Evolutionary conservation across 2,888 invertebrate species (phyloP), one percentile per base, ranked within the genome.

Genomic region (Cephus pulcher): DNA sequence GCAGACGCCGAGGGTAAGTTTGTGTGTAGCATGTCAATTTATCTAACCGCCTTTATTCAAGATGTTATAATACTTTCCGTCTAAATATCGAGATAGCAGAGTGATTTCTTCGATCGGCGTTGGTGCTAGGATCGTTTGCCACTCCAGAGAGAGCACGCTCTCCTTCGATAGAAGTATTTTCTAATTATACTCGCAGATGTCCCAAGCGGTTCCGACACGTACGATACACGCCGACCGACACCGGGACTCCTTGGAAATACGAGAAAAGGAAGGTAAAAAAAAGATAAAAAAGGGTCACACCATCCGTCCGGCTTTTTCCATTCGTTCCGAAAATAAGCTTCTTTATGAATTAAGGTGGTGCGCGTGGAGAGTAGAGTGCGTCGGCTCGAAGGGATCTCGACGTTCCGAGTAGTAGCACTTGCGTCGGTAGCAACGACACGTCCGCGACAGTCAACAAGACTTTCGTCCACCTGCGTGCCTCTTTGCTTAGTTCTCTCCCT

Each of bases 1-100:
- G 90, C 90, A 82, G 89, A 88, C 84, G 83, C 80, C 75, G 88
- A 89, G 86, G 90, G 90, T 90, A 88, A 90, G 89, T 88, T 83
- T 80, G 75, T 84, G 78, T 12, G 11, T 12, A 1, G 35, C 83
- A 85, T 82, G 86, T 86, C 84, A 86, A 80, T 83, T 81, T 75
- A 68, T 80, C 33, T 23, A 40, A 68, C 4, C 4, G 70, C 34
- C 6, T 11, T 71, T 71, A 30, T 71, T n/a, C 11, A 33, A 76
- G 76, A n/a, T 71, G 34, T 71, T n/a, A 33, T 12, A 12, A 71
- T 71, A 32, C 33, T 71, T 33, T 71, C n/a, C 71, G 71, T 30
- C 30, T 30, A 15, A 71, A 11, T 71, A 33, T 71, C 71, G 71
- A 30, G n/a, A 71, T 30, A 33, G n/a, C 30, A 71, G 33, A 30